Base-by-base conservation (phyloP, 2,888 invertebrate genomes). In the Automeris io region DNA sequence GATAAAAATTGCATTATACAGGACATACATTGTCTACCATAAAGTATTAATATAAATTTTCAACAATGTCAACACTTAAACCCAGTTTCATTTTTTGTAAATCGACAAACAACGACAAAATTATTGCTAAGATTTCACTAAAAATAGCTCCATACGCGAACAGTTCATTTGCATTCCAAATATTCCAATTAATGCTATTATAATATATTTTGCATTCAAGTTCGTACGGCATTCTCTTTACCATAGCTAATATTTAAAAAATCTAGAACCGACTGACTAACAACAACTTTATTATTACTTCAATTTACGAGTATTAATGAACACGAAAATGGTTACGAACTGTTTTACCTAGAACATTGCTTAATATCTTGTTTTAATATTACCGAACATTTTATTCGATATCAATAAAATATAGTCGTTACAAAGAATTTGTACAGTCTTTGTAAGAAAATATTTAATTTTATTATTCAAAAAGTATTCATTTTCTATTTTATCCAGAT, bases 181-280 rank as follows among this genome's bases (percentile, higher is more conserved):
- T n/a, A 29, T 29, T 26, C 13, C 16, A 16, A n/a, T n/a, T n/a
- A n/a, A n/a, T n/a, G n/a, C n/a, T n/a, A n/a, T n/a, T n/a, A n/a
- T n/a, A n/a, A n/a, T n/a, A n/a, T n/a, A n/a, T n/a, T n/a, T n/a
- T n/a, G n/a, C n/a, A n/a, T n/a, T n/a, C n/a, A n/a, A n/a, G n/a
- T n/a, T n/a, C n/a, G n/a, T n/a, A n/a, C n/a, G n/a, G n/a, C n/a
- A n/a, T n/a, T n/a, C n/a, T n/a, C n/a, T n/a, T n/a, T n/a, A n/a
- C n/a, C n/a, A n/a, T n/a, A n/a, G n/a, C n/a, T n/a, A n/a, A n/a
- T 31, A 12, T 32, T 22, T 37, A 31, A 70, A 61, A 54, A 70
- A 76, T 77, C 76, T 75, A 77, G 70, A 74, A 37, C 35, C 36
- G 44, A 45, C 46, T 45, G 46, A 46, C 42, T 39, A 35, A 36